These are phyloP conservation scores for Corythornis cristatus DNA, from an alignment of 2,113 vertebrate genomes.

Conservation along the genomic window DNA sequence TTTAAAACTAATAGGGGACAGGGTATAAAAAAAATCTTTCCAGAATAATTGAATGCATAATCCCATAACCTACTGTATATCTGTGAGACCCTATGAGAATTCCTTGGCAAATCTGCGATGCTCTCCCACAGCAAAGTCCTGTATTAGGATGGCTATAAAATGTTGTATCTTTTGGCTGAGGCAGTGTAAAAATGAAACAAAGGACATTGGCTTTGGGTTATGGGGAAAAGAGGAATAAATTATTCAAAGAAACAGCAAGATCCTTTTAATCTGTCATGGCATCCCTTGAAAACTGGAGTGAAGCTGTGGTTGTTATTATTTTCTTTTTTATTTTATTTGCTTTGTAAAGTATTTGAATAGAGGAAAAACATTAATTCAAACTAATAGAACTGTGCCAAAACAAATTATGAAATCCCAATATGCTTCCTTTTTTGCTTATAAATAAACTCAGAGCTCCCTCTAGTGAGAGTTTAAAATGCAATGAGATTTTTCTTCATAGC, in stretches of 20 bases:
- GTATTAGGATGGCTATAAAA: background rate
- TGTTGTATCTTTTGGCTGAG: background rate
- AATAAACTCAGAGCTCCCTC: conserved; percentile 39
- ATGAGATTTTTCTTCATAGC: background rate
- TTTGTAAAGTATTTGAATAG: background rate
- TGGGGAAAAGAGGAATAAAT: background rate
- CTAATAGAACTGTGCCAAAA: background rate
- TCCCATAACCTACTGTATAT: background rate
- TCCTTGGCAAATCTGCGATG: background rate
- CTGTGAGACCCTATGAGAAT: background rate
- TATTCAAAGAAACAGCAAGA: background rate
- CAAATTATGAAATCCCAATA: fast-evolving
- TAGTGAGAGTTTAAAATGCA: background rate
- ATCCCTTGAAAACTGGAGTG: background rate
- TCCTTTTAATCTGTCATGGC: background rate
- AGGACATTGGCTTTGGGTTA: background rate
- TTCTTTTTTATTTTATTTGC: background rate
- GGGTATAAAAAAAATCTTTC: background rate
- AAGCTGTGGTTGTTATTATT: background rate
- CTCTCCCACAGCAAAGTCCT: background rate
- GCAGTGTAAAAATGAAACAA: background rate
- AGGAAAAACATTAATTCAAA: background rate
- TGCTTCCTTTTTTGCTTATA: background rate
- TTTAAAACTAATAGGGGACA: background rate
- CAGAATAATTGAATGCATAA: background rate